Evolutionary conservation across 2,888 invertebrate species (phyloP).

Genomic region (Creontiades dilutus): DNA sequence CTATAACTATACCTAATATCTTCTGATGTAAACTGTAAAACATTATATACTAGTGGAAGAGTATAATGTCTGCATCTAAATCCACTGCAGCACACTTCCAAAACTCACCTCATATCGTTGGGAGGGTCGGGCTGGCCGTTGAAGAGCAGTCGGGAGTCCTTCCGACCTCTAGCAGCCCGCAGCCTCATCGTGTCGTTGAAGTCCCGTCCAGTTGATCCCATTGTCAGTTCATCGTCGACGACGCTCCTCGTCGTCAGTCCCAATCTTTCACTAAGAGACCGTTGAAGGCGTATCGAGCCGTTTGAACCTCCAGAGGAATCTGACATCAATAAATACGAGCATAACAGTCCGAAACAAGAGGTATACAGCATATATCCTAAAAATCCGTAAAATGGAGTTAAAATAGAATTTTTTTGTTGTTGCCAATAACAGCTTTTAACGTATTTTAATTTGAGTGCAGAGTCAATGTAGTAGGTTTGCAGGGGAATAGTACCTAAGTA

Average conservation of each 20-base stretch:
- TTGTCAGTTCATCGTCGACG: conserved; percentile 30
- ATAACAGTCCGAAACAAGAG: not conserved
- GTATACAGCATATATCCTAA: too few species aligned
- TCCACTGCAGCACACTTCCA: too few species aligned
- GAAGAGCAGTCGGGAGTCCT: conserved; percentile 62
- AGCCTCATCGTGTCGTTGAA: conserved; percentile 92
- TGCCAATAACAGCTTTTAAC: too few species aligned
- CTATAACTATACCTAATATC: too few species aligned
- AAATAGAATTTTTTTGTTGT: too few species aligned
- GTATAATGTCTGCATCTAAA: too few species aligned
- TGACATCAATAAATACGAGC: not conserved
- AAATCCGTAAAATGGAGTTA: too few species aligned
- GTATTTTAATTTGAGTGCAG: too few species aligned
- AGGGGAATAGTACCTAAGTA: too few species aligned
- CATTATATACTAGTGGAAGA: too few species aligned
- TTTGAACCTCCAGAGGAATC: conserved; percentile 70
- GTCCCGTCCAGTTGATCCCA: not conserved
- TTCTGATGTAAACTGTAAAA: too few species aligned
- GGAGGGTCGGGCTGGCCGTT: conserved; percentile 34
- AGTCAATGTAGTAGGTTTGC: too few species aligned
- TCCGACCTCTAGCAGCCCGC: conserved; percentile 79
- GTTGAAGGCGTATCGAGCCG: conserved; percentile 77
- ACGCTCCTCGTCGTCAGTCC: conserved; percentile 48
- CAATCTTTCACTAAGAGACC: conserved; percentile 79
- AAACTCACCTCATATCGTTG: not conserved